Percentiles rank a stretch among this genome's conserved stretches.
Conservation (phyloP, 2,888 invertebrate genomes). For the Morinoia aosen region DNA sequence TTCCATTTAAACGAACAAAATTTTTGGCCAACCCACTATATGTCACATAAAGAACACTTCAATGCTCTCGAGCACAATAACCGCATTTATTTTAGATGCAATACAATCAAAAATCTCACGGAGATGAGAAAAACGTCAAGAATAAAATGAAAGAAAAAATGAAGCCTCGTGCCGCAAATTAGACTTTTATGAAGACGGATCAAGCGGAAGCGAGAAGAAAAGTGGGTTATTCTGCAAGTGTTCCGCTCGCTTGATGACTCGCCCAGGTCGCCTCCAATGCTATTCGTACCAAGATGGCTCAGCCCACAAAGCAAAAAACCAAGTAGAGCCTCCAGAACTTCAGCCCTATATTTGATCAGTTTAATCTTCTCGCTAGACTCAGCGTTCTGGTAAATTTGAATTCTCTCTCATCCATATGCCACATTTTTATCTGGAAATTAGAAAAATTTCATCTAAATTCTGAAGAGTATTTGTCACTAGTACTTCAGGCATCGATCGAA, state of each 20-base stretch:
- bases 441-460: too few relatives aligned
- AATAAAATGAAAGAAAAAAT: neutral
- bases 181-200: conserved; percentile 53
- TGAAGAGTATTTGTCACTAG: too few relatives aligned
- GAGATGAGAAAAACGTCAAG: neutral
- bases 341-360: neutral
- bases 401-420: neutral
- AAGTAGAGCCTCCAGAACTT: neutral
- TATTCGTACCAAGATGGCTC: neutral
- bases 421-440: neutral
- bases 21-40: too few relatives aligned
- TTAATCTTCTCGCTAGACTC: conserved; percentile 16
- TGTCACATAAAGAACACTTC: neutral
- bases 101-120: neutral
- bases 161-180: conserved; percentile 27
- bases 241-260: neutral
- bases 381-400: neutral
- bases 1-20: too few relatives aligned
- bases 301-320: neutral
- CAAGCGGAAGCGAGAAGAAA: conserved; percentile 14
- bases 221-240: neutral
- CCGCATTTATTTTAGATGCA: too few relatives aligned
- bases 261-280: neutral
- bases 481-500: too few relatives aligned
- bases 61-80: neutral